Evolutionary conservation across 2,888 invertebrate species (phyloP).

Genomic region (Blastobasis adustella): DNA sequence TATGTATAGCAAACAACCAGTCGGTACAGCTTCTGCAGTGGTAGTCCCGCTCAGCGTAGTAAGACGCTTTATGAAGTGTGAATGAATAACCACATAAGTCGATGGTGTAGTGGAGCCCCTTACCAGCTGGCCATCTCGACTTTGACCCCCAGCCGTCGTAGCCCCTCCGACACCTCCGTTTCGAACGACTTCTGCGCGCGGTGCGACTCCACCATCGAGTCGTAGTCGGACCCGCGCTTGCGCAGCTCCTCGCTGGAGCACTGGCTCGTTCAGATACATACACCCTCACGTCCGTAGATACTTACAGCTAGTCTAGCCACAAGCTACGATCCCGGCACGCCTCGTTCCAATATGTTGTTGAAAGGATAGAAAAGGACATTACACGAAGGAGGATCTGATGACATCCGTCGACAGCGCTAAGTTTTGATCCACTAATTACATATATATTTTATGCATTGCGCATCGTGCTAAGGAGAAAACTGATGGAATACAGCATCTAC

Average conservation of each 20-base stretch:
- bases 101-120: too few species aligned
- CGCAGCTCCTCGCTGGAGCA: conserved; percentile 62
- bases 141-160: conserved; percentile 82
- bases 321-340: too few species aligned
- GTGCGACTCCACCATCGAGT: conserved; percentile 85
- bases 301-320: too few species aligned
- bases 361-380: not conserved
- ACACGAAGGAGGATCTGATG: not conserved
- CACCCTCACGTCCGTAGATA: too few species aligned
- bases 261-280: too few species aligned
- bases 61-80: too few species aligned
- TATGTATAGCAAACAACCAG: too few species aligned
- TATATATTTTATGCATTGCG: not conserved
- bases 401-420: not conserved
- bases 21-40: too few species aligned
- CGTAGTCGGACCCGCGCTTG: conserved; percentile 90
- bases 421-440: not conserved
- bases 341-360: not conserved
- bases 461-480: not conserved
- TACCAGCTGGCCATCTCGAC: conserved; percentile 89
- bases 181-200: conserved; percentile 87
- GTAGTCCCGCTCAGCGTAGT: too few species aligned
- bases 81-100: too few species aligned
- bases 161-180: conserved; percentile 73
- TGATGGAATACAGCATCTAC: too few species aligned